Evolutionary conservation across 2,888 invertebrate species (phyloP), one percentile per base, ranked within the genome.

Genomic region (Eupithecia abbreviata): DNA sequence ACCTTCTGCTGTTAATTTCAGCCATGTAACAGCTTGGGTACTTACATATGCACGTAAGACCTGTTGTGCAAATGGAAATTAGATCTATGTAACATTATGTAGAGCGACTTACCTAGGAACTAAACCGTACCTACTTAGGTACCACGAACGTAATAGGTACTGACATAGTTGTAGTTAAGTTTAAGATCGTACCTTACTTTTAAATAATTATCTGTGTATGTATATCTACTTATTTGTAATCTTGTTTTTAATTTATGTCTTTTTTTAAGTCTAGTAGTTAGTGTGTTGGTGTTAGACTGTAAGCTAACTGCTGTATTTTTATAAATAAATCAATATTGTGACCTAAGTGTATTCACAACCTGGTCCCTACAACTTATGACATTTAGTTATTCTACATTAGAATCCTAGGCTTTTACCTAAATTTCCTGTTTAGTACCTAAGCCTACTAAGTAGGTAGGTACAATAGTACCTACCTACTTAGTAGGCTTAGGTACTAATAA

Each of bases 81-180:
- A 71, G 73, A 51, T 69, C 15, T 49, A 73, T 67, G 71, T 71
- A 67, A 76, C 71, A 67, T n/a, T n/a, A n/a, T n/a, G n/a, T 71
- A 42, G 62, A 45, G 10, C 13, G 62, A 41, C 18, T 30, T 13
- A 47, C 18, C n/a, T 13, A 47, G 10, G 18, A 30, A 62, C 62
- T 62, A 12, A 30, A 62, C 62, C 58, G 10, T 62, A 58, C 18
- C 18, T 55, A 55, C n/a, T 55, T 58, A 51, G 15, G 2, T 49
- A 51, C 3, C 18, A 18, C 12, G 30, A 62, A 30, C 30, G 62
- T 62, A 18, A 62, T 30, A 55, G 30, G 30, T 30, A 30, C n/a
- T 55, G 55, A 55, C n/a, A 55, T n/a, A 55, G 15, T 13, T 51
- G 15, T 51, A n/a, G n/a, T n/a, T n/a, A n/a, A n/a, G n/a, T n/a